These are phyloP conservation scores for Nematopogon swammerdamellus DNA, from an alignment of 2,888 invertebrate species.

Conservation along the genomic window DNA sequence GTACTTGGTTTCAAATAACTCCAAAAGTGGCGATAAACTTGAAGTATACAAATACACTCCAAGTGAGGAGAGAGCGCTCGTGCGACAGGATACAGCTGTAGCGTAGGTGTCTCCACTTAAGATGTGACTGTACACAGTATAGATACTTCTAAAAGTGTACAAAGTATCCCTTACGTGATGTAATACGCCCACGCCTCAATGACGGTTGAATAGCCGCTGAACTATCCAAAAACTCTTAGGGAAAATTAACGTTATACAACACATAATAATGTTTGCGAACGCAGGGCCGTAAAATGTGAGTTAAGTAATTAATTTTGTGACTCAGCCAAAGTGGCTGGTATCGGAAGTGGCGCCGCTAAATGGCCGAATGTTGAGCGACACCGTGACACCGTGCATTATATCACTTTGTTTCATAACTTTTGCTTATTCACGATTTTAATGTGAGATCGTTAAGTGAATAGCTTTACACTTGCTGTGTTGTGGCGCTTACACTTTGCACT, in stretches of 20 bases:
- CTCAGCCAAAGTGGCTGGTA: neutral
- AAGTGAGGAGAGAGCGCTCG: too few species aligned
- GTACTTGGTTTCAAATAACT: too few species aligned
- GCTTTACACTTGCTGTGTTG: too few species aligned
- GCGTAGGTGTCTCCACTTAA: too few species aligned
- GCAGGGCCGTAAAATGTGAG: neutral
- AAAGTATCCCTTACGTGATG: too few species aligned
- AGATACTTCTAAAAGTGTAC: too few species aligned
- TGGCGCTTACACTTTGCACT: too few species aligned
- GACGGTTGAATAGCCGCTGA: neutral
- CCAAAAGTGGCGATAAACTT: too few species aligned
- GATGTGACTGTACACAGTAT: too few species aligned
- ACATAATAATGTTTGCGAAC: conserved; percentile 8
- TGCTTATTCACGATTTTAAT: neutral
- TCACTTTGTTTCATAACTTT: neutral
- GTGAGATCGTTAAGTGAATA: neutral
- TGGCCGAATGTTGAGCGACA: neutral
- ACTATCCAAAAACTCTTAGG: conserved; percentile 15
- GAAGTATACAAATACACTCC: too few species aligned
- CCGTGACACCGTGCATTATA: neutral
- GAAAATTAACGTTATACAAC: conserved; percentile 13
- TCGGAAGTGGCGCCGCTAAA: neutral
- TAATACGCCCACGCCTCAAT: too few species aligned
- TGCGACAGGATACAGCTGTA: too few species aligned
- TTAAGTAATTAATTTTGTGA: neutral